These are phyloP conservation scores for Macquaria ambigua DNA, from an alignment of 2,113 vertebrate genomes.

Conservation along the genomic window DNA sequence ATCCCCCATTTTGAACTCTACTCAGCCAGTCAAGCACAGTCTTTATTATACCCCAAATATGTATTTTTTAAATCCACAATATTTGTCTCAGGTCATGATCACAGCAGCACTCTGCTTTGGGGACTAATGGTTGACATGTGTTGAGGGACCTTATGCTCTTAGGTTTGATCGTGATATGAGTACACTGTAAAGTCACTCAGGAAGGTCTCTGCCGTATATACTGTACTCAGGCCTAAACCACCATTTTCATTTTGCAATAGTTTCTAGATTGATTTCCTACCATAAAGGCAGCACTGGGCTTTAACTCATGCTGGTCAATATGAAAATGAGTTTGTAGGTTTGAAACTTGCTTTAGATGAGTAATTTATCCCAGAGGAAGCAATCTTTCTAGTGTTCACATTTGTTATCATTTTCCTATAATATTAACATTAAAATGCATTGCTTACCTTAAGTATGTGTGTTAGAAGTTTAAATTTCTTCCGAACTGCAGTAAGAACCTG, in stretches of 20 bases:
- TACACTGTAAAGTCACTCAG: neutral
- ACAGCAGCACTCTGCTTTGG: neutral
- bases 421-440: neutral
- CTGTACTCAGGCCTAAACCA: neutral
- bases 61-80: neutral
- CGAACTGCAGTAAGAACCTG: neutral
- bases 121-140: neutral
- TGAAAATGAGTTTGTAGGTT: neutral
- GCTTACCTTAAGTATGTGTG: neutral
- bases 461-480: neutral
- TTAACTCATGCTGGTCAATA: neutral
- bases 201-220: neutral
- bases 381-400: neutral
- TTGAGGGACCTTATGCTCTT: neutral
- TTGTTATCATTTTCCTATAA: neutral
- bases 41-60: neutral
- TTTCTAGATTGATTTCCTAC: neutral
- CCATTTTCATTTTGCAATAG: neutral
- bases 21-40: neutral
- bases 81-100: neutral
- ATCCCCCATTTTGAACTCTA: neutral
- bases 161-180: neutral
- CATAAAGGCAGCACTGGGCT: neutral
- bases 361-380: neutral
- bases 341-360: neutral